A percentile compares a stretch with the other conserved stretches of the same genome.
These are phyloP conservation scores for Notamacropus eugenii DNA, from an alignment of 2,797 vertebrate species.

Conservation along the genomic window DNA sequence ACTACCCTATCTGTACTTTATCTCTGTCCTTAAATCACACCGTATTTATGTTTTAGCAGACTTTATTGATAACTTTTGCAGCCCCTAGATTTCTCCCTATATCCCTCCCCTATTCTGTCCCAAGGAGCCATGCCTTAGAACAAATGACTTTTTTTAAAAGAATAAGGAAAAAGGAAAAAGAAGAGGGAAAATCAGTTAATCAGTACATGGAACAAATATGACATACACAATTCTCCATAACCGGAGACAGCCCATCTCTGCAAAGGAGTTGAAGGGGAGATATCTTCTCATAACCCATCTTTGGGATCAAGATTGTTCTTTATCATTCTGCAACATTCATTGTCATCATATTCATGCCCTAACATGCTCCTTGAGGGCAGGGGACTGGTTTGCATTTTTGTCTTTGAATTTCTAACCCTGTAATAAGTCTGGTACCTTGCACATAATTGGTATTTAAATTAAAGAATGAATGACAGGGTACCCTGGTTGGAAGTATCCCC, in stretches of 20 bases:
- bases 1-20: neutral
- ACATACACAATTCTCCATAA: neutral
- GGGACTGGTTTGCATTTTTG: neutral
- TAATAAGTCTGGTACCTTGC: neutral
- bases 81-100: neutral
- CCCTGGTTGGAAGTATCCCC: neutral
- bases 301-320: neutral
- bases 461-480: neutral
- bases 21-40: neutral
- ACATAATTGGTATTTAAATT: neutral
- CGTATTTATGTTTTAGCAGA: neutral
- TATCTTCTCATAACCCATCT: neutral
- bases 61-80: neutral
- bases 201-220: neutral
- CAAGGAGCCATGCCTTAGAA: neutral
- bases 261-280: neutral
- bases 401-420: neutral
- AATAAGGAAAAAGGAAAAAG: neutral
- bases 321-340: neutral
- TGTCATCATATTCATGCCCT: neutral
- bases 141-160: neutral
- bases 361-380: neutral
- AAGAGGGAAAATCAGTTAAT: neutral
- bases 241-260: neutral
- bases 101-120: neutral